Evolutionary conservation across 2,888 invertebrate species (phyloP).

Genomic region (Drosophila emarginata): DNA sequence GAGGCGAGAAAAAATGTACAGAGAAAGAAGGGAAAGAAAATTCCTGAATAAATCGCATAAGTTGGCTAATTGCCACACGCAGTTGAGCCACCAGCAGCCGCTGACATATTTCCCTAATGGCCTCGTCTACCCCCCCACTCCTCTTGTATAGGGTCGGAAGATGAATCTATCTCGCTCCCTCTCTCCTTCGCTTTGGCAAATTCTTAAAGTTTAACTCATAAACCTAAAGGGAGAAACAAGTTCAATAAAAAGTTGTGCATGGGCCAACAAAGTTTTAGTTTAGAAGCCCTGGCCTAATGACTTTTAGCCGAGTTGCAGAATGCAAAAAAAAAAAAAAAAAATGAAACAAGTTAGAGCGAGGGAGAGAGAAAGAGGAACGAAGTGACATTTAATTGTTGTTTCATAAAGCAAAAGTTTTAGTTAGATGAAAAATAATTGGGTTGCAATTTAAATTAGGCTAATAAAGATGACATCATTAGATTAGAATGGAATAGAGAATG

Average conservation of each 20-base stretch:
- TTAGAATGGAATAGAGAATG: neutral
- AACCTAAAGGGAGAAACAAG: constrained; percentile 56
- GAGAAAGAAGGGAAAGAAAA: constrained; percentile 23
- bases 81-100: constrained; percentile 47
- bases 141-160: constrained; percentile 38
- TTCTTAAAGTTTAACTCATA: constrained; percentile 64
- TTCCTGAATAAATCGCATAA: constrained; percentile 61
- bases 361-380: constrained; percentile 3
- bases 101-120: constrained; percentile 77
- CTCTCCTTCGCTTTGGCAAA: constrained; percentile 29
- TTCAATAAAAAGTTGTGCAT: constrained; percentile 66
- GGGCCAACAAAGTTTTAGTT: constrained; percentile 52
- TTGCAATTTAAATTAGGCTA: constrained; percentile 39
- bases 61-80: constrained; percentile 77
- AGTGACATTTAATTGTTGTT: constrained; percentile 62
- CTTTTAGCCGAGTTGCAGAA: constrained; percentile 69
- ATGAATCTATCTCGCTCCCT: constrained; percentile 28
- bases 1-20: constrained; percentile 15
- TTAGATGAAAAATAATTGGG: constrained; percentile 41
- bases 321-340: constrained; percentile 37
- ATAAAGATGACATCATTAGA: neutral
- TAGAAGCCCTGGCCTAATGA: constrained; percentile 64
- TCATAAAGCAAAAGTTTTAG: constrained; percentile 43
- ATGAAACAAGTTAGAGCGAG: constrained; percentile 6
- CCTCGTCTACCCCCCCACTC: constrained; percentile 59